phyloP scores from a whole-genome alignment of 2,797 vertebrate genomes.

The Glossophaga mutica region DNA sequence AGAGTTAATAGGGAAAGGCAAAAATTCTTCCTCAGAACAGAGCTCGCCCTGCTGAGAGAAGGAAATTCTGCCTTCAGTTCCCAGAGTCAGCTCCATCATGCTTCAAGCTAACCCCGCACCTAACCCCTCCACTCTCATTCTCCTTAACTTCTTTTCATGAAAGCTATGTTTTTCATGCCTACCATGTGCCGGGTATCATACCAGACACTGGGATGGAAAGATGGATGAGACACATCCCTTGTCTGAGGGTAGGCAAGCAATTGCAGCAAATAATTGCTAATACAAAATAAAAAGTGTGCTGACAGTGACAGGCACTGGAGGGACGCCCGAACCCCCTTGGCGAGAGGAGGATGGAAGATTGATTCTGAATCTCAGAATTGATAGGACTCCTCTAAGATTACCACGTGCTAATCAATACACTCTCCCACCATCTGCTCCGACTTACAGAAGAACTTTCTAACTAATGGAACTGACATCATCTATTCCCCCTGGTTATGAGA shows the following conservation, averaged over 20 bases:
- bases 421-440: conserved; percentile 6
- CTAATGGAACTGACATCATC: not conserved
- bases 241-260: not conserved
- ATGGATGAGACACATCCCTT: not conserved
- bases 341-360: not conserved
- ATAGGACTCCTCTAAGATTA: not conserved
- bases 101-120: not conserved
- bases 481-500: not conserved
- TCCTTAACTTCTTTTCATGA: not conserved
- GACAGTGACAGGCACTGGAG: fast-evolving
- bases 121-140: not conserved
- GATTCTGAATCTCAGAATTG: not conserved
- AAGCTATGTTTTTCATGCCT: not conserved
- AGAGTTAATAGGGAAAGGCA: not conserved
- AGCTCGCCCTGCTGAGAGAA: not conserved
- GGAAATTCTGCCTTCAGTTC: not conserved
- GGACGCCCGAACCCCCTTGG: not conserved
- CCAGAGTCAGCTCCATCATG: not conserved
- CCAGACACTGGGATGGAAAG: not conserved
- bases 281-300: not conserved
- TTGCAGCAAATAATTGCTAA: not conserved
- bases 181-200: not conserved
- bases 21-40: not conserved
- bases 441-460: not conserved
- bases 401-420: not conserved